Conservation (phyloP, 92 coral and sea anemone species). For the Zoanthus sociatus region DNA sequence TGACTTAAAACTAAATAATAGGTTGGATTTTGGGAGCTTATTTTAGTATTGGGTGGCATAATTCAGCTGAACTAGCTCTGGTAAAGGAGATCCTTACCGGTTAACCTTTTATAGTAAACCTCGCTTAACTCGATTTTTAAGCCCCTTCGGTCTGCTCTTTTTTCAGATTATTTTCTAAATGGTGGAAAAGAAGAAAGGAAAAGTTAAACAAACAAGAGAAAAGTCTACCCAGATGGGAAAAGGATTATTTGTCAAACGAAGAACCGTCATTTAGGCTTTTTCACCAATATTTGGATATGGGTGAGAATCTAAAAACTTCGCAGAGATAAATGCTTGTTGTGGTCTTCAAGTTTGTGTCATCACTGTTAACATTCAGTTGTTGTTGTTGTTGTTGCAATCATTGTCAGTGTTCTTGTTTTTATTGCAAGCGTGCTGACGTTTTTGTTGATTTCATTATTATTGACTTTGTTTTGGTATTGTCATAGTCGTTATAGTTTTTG, state of each 20-base stretch:
- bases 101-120: too few species aligned
- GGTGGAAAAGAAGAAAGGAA: slow-evolving; percentile 74
- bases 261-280: slow-evolving; percentile 90
- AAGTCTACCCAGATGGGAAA: slow-evolving; percentile 81
- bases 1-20: too few species aligned
- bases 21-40: too few species aligned
- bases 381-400: background rate
- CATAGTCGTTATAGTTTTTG: background rate
- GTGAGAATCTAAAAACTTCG: slow-evolving; percentile 44
- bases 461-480: background rate
- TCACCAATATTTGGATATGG: slow-evolving; percentile 94
- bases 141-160: background rate
- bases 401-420: background rate
- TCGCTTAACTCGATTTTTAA: too few species aligned
- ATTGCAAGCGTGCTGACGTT: background rate
- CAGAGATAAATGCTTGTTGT: background rate
- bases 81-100: too few species aligned
- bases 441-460: background rate
- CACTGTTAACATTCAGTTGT: background rate
- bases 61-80: too few species aligned
- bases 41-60: too few species aligned
- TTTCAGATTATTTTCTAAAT: slow-evolving; percentile 59
- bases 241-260: slow-evolving; percentile 75
- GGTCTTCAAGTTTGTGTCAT: background rate
- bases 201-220: background rate